A percentile compares a stretch with the other conserved stretches of the same genome.
Conservation (phyloP, 2,888 invertebrate genomes). For the Microchrysa polita region DNA sequence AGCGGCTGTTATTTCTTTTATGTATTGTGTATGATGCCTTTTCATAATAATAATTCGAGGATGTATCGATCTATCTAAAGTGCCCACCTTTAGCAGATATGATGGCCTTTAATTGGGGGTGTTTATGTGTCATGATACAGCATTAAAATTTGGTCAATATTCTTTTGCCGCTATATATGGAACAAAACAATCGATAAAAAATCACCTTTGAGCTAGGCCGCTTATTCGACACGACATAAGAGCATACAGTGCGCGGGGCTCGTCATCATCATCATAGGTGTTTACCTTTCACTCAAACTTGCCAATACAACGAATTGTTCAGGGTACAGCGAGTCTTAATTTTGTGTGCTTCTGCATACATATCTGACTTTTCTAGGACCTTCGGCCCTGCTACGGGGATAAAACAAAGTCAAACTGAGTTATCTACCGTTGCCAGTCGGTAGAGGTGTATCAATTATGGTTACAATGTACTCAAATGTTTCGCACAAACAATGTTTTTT, state of each 20-base stretch:
- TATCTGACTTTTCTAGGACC: too few relatives aligned
- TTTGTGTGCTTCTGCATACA: too few relatives aligned
- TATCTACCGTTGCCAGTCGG: too few relatives aligned
- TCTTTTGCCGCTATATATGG: not conserved
- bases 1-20: too few relatives aligned
- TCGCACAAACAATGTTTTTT: constrained; percentile 34
- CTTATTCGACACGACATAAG: not conserved
- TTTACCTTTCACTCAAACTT: constrained; percentile 25
- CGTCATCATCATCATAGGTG: too few relatives aligned
- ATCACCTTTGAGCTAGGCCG: not conserved
- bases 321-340: not conserved
- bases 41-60: too few relatives aligned
- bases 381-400: too few relatives aligned
- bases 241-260: too few relatives aligned
- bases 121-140: constrained; percentile 34
- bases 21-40: too few relatives aligned
- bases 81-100: not conserved
- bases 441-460: not conserved
- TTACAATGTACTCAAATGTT: constrained; percentile 19
- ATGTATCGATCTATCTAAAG: too few relatives aligned
- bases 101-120: constrained; percentile 32
- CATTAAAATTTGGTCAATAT: not conserved
- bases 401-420: too few relatives aligned
- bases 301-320: not conserved
- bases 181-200: too few relatives aligned